Conservation (phyloP, 2,888 invertebrate genomes). For the Oasisia sp. region DNA sequence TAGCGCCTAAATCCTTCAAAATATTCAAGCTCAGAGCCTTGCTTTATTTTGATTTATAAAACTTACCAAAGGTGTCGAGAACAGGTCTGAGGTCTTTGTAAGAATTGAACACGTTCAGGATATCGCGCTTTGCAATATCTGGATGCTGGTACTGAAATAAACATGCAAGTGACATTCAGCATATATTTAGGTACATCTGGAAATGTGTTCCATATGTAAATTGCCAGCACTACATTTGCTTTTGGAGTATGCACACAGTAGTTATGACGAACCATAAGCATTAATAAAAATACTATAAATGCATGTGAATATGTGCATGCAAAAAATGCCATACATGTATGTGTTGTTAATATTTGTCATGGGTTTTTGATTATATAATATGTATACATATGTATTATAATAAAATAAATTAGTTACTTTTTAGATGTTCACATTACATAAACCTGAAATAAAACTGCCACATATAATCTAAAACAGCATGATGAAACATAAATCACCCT, state of each 20-base stretch:
- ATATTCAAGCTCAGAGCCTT: no score
- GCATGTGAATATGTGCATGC: no score
- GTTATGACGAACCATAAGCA: neutral
- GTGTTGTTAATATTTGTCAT: no score
- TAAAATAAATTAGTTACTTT: no score
- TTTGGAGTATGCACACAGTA: neutral
- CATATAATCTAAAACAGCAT: neutral
- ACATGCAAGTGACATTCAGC: neutral
- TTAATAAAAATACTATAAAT: neutral
- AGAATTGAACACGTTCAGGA: slow-evolving; percentile 73
- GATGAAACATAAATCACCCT: neutral
- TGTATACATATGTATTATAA: no score
- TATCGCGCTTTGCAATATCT: slow-evolving; percentile 76
- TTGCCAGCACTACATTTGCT: neutral
- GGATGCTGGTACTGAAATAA: slow-evolving; percentile 65
- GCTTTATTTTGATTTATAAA: neutral
- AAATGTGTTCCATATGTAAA: neutral
- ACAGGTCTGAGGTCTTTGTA: slow-evolving; percentile 76
- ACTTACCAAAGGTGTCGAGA: slow-evolving; percentile 78
- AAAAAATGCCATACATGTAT: no score
- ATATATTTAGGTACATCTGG: neutral
- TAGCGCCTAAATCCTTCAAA: no score
- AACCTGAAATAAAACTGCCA: neutral
- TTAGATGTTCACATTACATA: neutral
- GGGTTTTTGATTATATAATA: no score